Percentiles rank a stretch among this genome's conserved stretches.
Evolutionary conservation across 2,113 vertebrate genomes (phyloP).

Genomic region (Sakesphorus luctuosus): DNA sequence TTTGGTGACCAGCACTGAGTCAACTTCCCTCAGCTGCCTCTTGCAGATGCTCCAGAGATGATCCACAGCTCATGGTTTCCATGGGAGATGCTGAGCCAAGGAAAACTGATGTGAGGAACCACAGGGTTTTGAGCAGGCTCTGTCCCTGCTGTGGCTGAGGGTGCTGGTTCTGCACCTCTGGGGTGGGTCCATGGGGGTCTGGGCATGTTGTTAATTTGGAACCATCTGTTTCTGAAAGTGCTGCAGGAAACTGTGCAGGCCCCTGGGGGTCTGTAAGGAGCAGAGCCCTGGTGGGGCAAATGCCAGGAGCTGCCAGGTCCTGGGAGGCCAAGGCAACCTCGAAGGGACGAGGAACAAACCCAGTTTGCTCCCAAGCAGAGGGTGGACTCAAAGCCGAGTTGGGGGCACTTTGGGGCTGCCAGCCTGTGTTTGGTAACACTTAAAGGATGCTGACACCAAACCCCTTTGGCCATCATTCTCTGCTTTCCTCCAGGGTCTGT

Average conservation of each 20-base stretch:
- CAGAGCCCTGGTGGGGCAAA: rapidly evolving
- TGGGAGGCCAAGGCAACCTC: not conserved
- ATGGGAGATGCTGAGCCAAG: not conserved
- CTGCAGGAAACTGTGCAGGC: not conserved
- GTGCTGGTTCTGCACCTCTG: not conserved
- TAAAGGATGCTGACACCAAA: not conserved
- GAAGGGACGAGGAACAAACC: rapidly evolving
- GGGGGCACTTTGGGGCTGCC: not conserved
- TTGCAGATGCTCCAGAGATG: not conserved
- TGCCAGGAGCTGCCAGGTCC: rapidly evolving
- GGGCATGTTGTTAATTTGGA: not conserved
- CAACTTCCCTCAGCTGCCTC: not conserved
- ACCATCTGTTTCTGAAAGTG: not conserved
- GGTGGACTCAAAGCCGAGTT: not conserved
- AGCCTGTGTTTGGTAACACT: rapidly evolving
- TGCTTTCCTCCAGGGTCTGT: not conserved
- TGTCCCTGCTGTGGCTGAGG: not conserved
- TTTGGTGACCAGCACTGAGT: not conserved
- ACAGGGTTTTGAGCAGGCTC: not conserved
- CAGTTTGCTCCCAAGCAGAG: not conserved
- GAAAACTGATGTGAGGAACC: not conserved
- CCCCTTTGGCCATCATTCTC: not conserved
- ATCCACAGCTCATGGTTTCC: not conserved
- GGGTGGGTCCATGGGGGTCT: rapidly evolving
- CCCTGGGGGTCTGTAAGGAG: not conserved